Evolutionary conservation across 1,140 invertebrate species (phyloP).

Genomic region (Trinorchestia longiramus): DNA sequence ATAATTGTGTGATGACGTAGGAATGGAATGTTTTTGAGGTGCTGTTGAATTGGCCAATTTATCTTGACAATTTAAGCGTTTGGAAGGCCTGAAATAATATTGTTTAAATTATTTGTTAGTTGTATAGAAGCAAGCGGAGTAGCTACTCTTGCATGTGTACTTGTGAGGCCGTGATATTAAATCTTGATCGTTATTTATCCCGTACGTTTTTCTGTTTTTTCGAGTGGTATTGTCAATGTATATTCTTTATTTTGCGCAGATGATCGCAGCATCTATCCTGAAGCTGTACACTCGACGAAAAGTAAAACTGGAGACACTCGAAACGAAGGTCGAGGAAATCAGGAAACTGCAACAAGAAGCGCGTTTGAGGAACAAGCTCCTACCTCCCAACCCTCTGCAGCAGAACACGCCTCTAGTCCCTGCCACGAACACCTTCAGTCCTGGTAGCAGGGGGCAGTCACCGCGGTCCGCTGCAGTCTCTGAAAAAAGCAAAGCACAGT

Average conservation of each 20-base stretch:
- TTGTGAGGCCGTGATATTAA: too few relatives aligned
- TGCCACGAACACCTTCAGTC: constrained; percentile 59
- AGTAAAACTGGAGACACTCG: constrained; percentile 82
- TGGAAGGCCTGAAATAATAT: too few relatives aligned
- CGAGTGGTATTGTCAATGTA: too few relatives aligned
- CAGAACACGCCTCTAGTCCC: constrained; percentile 62
- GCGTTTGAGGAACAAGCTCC: constrained; percentile 73
- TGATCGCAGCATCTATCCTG: constrained; percentile 84
- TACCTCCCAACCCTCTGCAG: constrained; percentile 61
- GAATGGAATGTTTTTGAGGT: too few relatives aligned
- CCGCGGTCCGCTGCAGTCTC: constrained; percentile 26
- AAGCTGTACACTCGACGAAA: constrained; percentile 85
- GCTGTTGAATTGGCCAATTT: too few relatives aligned
- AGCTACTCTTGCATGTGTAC: too few relatives aligned
- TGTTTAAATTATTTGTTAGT: too few relatives aligned
- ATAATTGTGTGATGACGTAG: too few relatives aligned
- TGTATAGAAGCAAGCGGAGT: too few relatives aligned
- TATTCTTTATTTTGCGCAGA: neutral
- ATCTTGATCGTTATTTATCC: too few relatives aligned
- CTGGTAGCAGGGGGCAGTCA: constrained; percentile 57
- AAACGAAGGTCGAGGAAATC: constrained; percentile 81
- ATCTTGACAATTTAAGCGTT: too few relatives aligned
- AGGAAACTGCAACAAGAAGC: constrained; percentile 82
- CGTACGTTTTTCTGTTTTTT: too few relatives aligned
- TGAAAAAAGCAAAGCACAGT: neutral